A percentile compares a stretch with the other conserved stretches of the same genome.
Evolutionary conservation across 2,888 invertebrate species (phyloP).

Genomic region (Trissolcus japonicus): DNA sequence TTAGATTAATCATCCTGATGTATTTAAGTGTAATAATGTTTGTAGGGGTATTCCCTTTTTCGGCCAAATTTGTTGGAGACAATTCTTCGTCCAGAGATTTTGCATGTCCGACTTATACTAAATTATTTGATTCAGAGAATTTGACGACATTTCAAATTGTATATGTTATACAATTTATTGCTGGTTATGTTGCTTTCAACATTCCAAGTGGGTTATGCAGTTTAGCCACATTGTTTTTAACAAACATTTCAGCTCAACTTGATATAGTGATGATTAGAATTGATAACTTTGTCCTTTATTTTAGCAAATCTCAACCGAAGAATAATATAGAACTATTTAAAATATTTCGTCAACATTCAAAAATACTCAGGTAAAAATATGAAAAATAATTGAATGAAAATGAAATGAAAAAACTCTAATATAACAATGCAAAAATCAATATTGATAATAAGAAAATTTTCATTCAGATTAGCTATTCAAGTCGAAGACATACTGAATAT

Average conservation of each 20-base stretch:
- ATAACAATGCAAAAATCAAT: too few relatives aligned
- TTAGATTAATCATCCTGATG: slow-evolving; percentile 59
- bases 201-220: slow-evolving; percentile 54
- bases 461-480: too few relatives aligned
- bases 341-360: slow-evolving; percentile 56
- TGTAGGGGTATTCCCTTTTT: slow-evolving; percentile 55
- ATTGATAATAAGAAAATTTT: too few relatives aligned
- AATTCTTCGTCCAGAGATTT: slow-evolving; percentile 28
- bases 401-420: too few relatives aligned
- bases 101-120: slow-evolving; percentile 59
- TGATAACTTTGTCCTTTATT: not conserved
- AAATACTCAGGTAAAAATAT: slow-evolving; percentile 47
- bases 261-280: slow-evolving; percentile 52
- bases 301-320: not conserved
- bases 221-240: slow-evolving; percentile 57
- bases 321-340: slow-evolving; percentile 47
- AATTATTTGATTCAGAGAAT: slow-evolving; percentile 52
- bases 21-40: slow-evolving; percentile 60
- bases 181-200: slow-evolving; percentile 51
- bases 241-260: slow-evolving; percentile 61
- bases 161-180: slow-evolving; percentile 51
- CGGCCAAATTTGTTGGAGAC: slow-evolving; percentile 13
- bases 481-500: too few relatives aligned
- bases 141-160: slow-evolving; percentile 59
- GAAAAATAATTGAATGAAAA: too few relatives aligned